Conservation (phyloP, 2,888 invertebrate species). For the Pycnomerus fuliginosus region DNA sequence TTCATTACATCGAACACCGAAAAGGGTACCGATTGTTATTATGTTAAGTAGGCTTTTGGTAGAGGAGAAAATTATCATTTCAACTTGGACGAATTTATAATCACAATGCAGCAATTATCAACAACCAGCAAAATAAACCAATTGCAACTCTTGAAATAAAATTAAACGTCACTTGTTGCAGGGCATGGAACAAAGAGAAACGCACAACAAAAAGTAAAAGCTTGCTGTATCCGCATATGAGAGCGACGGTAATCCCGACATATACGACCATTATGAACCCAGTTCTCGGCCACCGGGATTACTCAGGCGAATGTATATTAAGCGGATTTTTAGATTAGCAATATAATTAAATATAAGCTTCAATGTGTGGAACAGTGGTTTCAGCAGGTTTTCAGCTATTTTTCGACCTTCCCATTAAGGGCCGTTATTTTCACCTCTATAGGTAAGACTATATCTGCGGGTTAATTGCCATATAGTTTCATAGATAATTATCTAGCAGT, state of each 20-base stretch:
- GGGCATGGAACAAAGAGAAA: constrained; percentile 13
- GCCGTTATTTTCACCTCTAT: no score
- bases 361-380: constrained; percentile 25
- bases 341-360: constrained; percentile 34
- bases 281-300: constrained; percentile 25
- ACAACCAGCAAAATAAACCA: no score
- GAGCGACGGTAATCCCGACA: constrained; percentile 24
- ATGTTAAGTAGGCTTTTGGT: no score
- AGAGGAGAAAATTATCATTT: no score
- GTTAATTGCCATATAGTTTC: no score
- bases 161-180: constrained; percentile 30
- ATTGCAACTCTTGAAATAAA: constrained; percentile 20
- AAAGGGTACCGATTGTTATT: no score
- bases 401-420: constrained; percentile 1
- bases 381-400: constrained; percentile 20
- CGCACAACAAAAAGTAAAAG: constrained; percentile 19
- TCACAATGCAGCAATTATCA: no score
- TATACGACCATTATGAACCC: constrained; percentile 27
- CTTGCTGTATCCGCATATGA: constrained; percentile 21
- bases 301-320: constrained; percentile 32
- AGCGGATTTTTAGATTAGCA: constrained; percentile 38
- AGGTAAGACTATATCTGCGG: no score
- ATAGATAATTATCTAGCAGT: no score
- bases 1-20: no score
- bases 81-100: no score